Evolutionary conservation across 2,113 vertebrate genomes (phyloP).

Genomic region (Elaphurus davidianus): DNA sequence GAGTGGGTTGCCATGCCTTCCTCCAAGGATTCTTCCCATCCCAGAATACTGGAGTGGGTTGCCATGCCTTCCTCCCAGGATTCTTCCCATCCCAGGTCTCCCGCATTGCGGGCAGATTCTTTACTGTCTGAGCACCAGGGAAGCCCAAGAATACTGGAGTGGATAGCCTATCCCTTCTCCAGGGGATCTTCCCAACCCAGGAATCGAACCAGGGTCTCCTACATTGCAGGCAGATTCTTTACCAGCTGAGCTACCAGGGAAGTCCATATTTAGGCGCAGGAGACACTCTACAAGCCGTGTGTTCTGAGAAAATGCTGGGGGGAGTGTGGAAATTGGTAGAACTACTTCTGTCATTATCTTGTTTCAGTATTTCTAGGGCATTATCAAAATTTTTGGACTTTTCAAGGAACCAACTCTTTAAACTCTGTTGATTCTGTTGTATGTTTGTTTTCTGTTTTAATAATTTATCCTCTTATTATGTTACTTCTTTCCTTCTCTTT

Average conservation of each 20-base stretch:
- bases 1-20: background rate
- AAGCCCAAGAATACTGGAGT: background rate
- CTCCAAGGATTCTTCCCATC: background rate
- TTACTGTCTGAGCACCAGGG: background rate
- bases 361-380: background rate
- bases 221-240: background rate
- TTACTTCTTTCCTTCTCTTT: background rate
- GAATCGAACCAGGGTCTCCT: background rate
- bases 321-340: rapidly evolving
- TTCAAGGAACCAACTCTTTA: background rate
- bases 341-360: background rate
- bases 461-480: background rate
- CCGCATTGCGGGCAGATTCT: rapidly evolving
- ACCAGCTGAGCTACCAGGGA: background rate
- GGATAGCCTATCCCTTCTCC: background rate
- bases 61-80: background rate
- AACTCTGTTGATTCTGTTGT: background rate
- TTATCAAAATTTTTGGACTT: background rate
- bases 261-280: rapidly evolving
- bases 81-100: background rate
- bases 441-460: background rate
- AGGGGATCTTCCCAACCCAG: background rate
- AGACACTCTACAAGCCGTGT: rapidly evolving
- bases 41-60: background rate
- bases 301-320: background rate